These are phyloP conservation scores for Vultur gryphus DNA, from an alignment of 2,797 vertebrate genomes.

Conservation along the genomic window DNA sequence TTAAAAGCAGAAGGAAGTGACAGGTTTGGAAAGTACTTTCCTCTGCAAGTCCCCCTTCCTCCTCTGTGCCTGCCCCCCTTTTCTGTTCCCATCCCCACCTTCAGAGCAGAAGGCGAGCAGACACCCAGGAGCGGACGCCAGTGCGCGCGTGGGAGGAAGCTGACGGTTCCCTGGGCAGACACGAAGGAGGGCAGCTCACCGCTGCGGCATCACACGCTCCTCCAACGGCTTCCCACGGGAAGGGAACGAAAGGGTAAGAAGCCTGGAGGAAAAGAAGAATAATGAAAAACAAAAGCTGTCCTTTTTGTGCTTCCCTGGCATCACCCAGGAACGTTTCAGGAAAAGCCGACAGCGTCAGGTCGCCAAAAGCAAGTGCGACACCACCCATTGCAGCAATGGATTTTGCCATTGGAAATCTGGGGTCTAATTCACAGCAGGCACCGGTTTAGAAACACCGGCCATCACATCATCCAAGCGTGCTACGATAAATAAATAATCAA, in stretches of 20 bases:
- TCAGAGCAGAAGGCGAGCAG: neutral
- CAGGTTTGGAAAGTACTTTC: neutral
- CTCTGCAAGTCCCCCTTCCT: neutral
- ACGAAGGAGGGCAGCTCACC: neutral
- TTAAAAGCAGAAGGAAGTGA: neutral
- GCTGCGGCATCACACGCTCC: neutral
- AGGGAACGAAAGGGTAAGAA: neutral
- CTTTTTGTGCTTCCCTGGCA: neutral
- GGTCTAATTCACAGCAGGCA: neutral
- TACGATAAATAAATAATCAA: no score
- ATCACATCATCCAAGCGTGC: no score
- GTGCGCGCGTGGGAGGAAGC: neutral
- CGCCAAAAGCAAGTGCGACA: no score
- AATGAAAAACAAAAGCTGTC: neutral
- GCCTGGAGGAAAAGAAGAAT: neutral
- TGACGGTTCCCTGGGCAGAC: neutral
- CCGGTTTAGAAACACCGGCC: neutral
- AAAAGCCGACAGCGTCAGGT: neutral
- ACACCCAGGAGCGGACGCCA: neutral
- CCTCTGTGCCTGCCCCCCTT: neutral
- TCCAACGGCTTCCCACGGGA: neutral
- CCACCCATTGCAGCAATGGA: fast-evolving
- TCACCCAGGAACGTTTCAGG: neutral
- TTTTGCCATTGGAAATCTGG: neutral
- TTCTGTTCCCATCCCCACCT: neutral